A percentile compares a stretch with the other conserved stretches of the same genome.
Conservation (phyloP, 2,888 invertebrate genomes). For the Drosophila infuscata region DNA sequence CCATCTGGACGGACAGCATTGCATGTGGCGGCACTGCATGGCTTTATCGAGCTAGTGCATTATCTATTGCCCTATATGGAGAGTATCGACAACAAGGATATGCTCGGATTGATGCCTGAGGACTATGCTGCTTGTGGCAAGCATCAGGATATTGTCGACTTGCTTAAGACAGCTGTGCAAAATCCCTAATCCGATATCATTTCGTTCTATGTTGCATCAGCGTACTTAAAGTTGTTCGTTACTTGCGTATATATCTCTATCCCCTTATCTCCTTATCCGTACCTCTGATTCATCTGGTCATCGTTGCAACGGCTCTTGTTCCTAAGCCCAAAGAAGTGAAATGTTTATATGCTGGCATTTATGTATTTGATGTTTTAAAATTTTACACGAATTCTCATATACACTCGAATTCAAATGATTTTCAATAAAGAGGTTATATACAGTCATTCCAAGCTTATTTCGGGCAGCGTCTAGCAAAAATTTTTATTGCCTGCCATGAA, state of each 20-base stretch:
- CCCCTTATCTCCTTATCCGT: neutral
- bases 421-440: slow-evolving; percentile 6
- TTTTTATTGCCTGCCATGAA: too few species aligned
- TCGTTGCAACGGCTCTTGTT: slow-evolving; percentile 5
- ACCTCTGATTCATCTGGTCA: neutral
- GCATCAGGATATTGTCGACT: slow-evolving; percentile 31
- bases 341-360: neutral
- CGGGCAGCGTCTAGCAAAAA: too few species aligned
- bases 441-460: too few species aligned
- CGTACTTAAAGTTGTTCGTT: slow-evolving; percentile 13
- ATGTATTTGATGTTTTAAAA: slow-evolving; percentile 8
- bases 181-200: slow-evolving; percentile 6
- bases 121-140: slow-evolving; percentile 86
- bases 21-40: slow-evolving; percentile 89
- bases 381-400: slow-evolving; percentile 30
- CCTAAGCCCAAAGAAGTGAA: slow-evolving; percentile 4
- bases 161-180: slow-evolving; percentile 10
- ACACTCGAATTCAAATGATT: slow-evolving; percentile 19
- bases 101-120: slow-evolving; percentile 86
- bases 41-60: slow-evolving; percentile 85
- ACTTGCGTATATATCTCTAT: neutral
- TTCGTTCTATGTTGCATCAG: neutral
- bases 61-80: slow-evolving; percentile 86
- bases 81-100: slow-evolving; percentile 85
- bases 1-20: slow-evolving; percentile 89